phyloP scores from a whole-genome alignment of 30 jellyfish, hydroid and myxozoan genomes.

The Cassiopea andromeda region DNA sequence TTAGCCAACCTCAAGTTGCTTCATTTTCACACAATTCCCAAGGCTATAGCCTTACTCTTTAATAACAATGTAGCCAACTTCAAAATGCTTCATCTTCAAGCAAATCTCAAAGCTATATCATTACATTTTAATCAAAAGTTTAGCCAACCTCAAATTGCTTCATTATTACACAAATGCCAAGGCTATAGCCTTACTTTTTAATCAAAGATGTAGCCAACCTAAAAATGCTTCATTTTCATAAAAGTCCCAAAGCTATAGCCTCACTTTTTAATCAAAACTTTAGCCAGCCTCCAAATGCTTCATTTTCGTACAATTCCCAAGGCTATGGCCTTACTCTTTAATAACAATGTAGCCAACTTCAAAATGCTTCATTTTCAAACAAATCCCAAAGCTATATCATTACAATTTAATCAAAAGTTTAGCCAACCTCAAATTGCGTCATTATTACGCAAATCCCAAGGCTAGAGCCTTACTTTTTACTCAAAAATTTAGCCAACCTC shows the following conservation, averaged over 20 bases:
- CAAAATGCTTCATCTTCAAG: neutral
- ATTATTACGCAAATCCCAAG: neutral
- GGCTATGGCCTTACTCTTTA: neutral
- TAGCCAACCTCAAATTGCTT: neutral
- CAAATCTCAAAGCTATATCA: neutral
- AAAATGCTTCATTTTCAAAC: neutral
- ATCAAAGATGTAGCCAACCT: neutral
- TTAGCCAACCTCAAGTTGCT: neutral
- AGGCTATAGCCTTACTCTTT: neutral
- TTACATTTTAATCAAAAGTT: neutral
- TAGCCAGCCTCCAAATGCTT: neutral
- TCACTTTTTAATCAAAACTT: no score
- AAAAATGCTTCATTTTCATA: neutral
- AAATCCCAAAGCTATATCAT: neutral
- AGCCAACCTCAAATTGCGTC: neutral
- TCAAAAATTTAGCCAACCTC: neutral
- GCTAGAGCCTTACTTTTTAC: neutral
- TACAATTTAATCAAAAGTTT: neutral
- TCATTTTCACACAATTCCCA: neutral
- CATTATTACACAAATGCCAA: neutral
- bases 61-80: no score
- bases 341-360: neutral
- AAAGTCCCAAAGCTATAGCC: neutral
- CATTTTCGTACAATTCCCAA: neutral
- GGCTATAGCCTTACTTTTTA: constrained; percentile 5